These are phyloP conservation scores for Carlito syrichta DNA, from an alignment of 2,113 vertebrate genomes.

Conservation along the genomic window DNA sequence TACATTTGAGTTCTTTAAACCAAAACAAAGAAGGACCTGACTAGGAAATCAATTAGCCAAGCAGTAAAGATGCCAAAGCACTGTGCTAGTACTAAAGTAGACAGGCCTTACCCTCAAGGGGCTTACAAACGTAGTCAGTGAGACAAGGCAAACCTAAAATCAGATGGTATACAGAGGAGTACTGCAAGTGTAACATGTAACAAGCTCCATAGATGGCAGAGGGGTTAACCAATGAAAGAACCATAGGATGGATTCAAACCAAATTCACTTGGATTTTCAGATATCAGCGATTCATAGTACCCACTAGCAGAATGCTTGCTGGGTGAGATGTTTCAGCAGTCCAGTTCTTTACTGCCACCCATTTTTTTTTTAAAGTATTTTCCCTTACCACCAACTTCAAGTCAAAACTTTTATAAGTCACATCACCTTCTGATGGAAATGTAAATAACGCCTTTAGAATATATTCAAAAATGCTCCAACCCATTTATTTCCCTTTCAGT, in stretches of 20 bases:
- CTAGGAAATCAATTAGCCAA: not conserved
- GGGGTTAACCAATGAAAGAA: not conserved
- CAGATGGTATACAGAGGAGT: not conserved
- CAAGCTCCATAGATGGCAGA: not conserved
- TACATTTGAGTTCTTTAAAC: not conserved
- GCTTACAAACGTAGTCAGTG: conserved; percentile 18
- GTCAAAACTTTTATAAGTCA: conserved; percentile 52
- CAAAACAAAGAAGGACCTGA: conserved; percentile 37
- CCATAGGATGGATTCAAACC: not conserved
- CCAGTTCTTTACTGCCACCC: not conserved
- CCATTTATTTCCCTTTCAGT: conserved; percentile 13
- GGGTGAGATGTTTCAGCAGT: not conserved
- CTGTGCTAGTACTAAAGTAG: not conserved
- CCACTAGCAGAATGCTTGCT: not conserved
- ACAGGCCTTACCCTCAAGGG: not conserved
- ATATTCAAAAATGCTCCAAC: conserved; percentile 9
- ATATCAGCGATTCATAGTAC: not conserved
- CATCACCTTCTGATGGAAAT: not conserved
- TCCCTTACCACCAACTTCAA: conserved; percentile 14
- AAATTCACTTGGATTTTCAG: conserved; percentile 38
- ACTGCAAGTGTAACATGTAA: not conserved
- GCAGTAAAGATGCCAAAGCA: not conserved
- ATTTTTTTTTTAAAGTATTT: not conserved
- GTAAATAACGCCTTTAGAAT: not conserved
- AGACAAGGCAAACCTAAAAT: not conserved